Conservation (phyloP, 2,888 invertebrate species). For the Cordilura impudica region DNA sequence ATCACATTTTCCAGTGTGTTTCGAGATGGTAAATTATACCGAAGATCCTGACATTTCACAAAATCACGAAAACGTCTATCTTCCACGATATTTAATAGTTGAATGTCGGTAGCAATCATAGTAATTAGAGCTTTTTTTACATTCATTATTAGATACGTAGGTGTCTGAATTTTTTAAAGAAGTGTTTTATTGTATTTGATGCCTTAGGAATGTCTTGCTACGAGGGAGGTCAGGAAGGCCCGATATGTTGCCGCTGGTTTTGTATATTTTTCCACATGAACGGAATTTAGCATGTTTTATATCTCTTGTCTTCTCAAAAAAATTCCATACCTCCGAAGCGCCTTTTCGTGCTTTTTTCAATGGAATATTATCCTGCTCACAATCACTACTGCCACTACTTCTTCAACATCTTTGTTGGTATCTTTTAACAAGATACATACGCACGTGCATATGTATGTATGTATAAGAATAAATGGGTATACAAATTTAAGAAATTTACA, state of each 20-base stretch:
- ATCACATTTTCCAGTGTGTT: too few species aligned
- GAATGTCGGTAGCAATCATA: too few species aligned
- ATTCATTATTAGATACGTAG: too few species aligned
- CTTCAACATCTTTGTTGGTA: not conserved
- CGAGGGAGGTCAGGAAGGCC: slow-evolving; percentile 28
- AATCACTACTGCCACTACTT: not conserved
- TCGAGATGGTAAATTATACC: too few species aligned
- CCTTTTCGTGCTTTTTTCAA: not conserved
- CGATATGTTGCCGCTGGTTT: slow-evolving; percentile 39
- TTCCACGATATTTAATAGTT: too few species aligned
- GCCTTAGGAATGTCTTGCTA: too few species aligned
- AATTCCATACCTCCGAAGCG: not conserved
- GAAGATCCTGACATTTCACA: too few species aligned
- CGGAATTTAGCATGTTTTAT: slow-evolving; percentile 6
- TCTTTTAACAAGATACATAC: not conserved
- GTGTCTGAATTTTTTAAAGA: too few species aligned
- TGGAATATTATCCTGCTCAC: not conserved
- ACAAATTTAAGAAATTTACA: not conserved
- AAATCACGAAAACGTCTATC: too few species aligned
- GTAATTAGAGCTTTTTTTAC: too few species aligned
- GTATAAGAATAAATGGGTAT: not conserved
- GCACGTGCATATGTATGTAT: not conserved
- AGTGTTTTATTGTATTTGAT: too few species aligned
- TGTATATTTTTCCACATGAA: not conserved
- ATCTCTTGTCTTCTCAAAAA: not conserved